Conservation (phyloP, 2,113 vertebrate species). For the Chionis minor region DNA sequence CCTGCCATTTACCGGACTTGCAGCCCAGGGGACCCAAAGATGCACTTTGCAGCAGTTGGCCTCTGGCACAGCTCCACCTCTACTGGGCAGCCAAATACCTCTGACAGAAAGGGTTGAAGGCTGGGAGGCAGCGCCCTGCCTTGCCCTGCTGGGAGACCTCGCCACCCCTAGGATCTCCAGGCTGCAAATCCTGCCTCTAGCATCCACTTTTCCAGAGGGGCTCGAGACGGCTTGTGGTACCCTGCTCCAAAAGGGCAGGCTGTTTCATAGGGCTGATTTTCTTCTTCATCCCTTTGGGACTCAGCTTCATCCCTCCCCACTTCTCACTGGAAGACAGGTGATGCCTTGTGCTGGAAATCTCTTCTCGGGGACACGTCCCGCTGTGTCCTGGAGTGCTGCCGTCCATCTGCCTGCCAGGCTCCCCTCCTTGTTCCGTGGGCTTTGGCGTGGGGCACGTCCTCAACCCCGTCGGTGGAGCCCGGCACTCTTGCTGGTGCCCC, state of each 20-base stretch:
- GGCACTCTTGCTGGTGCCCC: background rate
- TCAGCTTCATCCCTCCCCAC: background rate
- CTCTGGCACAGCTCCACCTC: background rate
- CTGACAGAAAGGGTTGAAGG: background rate
- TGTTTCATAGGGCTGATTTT: background rate
- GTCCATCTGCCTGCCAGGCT: background rate
- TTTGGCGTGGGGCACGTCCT: accelerated
- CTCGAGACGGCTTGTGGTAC: background rate
- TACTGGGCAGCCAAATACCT: background rate
- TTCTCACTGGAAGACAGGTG: background rate
- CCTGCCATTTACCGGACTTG: accelerated
- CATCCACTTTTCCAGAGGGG: background rate
- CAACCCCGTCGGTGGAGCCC: background rate
- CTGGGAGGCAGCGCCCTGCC: background rate
- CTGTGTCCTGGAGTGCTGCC: background rate
- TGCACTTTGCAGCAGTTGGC: background rate
- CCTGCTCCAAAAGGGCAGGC: background rate
- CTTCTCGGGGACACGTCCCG: background rate
- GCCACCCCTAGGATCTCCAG: background rate
- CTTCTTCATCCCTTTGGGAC: background rate
- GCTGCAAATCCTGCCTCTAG: background rate
- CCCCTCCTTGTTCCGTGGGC: accelerated
- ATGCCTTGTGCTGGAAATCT: background rate
- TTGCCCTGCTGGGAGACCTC: background rate
- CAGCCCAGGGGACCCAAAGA: background rate